Evolutionary conservation across 2,888 invertebrate species (phyloP), one percentile per base, ranked within the genome.

Genomic region (Crepidodera aurea): DNA sequence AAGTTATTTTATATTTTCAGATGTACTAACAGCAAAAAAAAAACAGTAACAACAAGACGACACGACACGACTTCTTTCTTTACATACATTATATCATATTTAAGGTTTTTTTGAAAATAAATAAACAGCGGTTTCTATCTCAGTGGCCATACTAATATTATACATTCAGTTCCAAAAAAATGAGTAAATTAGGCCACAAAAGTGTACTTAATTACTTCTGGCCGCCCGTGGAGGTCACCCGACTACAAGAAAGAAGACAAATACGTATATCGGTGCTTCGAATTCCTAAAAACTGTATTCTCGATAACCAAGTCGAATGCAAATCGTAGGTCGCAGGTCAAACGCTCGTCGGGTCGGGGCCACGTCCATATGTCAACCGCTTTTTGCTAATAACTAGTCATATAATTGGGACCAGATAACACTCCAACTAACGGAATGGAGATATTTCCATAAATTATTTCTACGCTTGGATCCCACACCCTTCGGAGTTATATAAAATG

Each of bases 291-390:
- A 53, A 53, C 25, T 53, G 53, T 53, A 53, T 53, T 53, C 27
- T 40, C 13, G 46, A 48, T 46, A 56, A 46, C 46, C 37, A 48
- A 56, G 56, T 48, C 46, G 37, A 48, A 56, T 56, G 56, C 56
- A 56, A 56, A 56, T 56, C 29, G 37, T 37, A 48, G 22, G 46
- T 56, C 56, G 46, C 12, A 56, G 56, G 56, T 56, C 56, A 48
- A 42, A 56, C 15, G 18, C 27, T 53, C 8, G 25, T 53, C 16
- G 46, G 55, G 48, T 42, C 56, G 56, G 19, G 55, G 55, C 55
- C 55, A 19, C 55, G 12, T 56, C 22, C 48, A 42, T 56, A 48
- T 56, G 56, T 56, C 56, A 56, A 56, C 56, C 56, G 29, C 56
- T 56, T 56, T 56, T 56, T 48, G 56, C 37, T 56, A 56, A 56